Base-by-base conservation (phyloP, 2,888 invertebrate species). In the Cephonodes hylas region DNA sequence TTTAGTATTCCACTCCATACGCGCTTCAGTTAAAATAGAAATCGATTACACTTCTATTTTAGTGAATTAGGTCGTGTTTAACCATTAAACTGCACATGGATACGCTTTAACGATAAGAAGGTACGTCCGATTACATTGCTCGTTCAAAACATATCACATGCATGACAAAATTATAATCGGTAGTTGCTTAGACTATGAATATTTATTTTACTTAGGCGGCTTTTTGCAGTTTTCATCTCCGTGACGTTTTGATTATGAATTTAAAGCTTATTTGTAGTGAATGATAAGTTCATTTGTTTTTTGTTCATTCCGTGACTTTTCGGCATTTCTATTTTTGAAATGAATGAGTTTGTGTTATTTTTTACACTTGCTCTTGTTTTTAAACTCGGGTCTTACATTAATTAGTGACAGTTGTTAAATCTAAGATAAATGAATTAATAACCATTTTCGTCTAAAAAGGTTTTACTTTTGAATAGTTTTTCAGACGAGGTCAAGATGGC, bases 1-100 rank as follows among this genome's bases (percentile, higher is more conserved):
- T 69, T 80, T 80, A 72, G 77, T 79, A 74, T 78, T 72, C 76
- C 74, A 75, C 74, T 74, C 70, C 67, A 63, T 65, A 66, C 66
- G 74, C 79, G 77, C 75, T 72, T 76, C 75, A 70, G 81, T 77
- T 78, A 77, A 83, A 85, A 88, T 85, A 83, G 83, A 86, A 86
- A 89, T 89, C 87, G 85, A 89, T 89, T 77, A 75, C 76, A 78
- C 77, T 80, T 79, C 83, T 85, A 79, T 85, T 85, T 77, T 73
- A 65, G 85, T 81, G 73, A 82, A 79, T 77, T 80, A 79, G 84
- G 82, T 80, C 82, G 67, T 46, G 64, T 67, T 67, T 65, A 31
- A 15, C 57, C 53, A 34, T 58, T n/a, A 58, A 42, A 34, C 38
- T 58, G 38, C 62, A 66, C 61, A 63, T 61, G 48, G 63, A 64